Conservation (phyloP, 37 sponge, comb jelly and placozoan genomes). For the Halisarca cf. caerulea region DNA sequence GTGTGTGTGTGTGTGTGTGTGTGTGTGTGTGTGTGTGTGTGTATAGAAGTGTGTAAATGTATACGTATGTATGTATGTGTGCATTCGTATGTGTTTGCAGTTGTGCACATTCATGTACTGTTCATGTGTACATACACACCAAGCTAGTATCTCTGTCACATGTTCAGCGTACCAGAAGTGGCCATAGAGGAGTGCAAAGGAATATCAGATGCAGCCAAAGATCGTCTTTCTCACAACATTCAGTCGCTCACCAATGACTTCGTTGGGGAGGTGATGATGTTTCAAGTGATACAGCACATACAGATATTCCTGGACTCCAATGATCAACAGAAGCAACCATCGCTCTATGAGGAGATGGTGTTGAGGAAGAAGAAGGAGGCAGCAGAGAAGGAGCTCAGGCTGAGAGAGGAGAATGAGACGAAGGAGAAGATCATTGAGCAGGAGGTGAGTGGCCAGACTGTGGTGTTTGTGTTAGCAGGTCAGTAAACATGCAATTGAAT, state of each 20-base stretch:
- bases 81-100: no score
- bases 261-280: slow-evolving; percentile 33
- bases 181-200: slow-evolving; percentile 1
- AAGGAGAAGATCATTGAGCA: slow-evolving; percentile 24
- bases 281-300: background rate
- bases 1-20: no score
- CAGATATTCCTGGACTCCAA: slow-evolving; percentile 64
- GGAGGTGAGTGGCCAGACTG: no score
- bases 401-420: slow-evolving; percentile 29
- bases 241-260: background rate
- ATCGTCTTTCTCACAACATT: background rate
- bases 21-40: no score
- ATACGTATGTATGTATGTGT: no score
- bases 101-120: no score
- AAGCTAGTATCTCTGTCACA: no score
- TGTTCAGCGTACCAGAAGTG: background rate
- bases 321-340: slow-evolving; percentile 56
- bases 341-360: slow-evolving; percentile 83
- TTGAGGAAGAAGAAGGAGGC: slow-evolving; percentile 44
- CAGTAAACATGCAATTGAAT: no score
- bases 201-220: background rate
- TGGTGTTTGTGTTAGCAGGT: no score
- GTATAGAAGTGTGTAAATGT: no score
- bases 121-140: background rate
- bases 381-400: slow-evolving; percentile 25